phyloP scores from a whole-genome alignment of 1,140 invertebrate species.

The Hyles vespertilio region DNA sequence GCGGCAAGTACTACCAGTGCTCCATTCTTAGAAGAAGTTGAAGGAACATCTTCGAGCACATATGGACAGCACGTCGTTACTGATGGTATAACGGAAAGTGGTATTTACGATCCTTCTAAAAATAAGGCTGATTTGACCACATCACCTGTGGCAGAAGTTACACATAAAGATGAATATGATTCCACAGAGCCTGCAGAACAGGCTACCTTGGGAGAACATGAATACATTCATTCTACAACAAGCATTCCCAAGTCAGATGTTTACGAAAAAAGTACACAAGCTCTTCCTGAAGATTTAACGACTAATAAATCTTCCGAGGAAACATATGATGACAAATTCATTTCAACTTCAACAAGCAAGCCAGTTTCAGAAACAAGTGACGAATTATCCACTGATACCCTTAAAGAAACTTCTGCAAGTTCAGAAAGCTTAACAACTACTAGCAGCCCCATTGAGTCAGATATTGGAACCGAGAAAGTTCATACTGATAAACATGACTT shows the following conservation, averaged over 20 bases:
- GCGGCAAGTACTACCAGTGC: slow-evolving; percentile 1
- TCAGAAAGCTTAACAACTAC: not conserved
- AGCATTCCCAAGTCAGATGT: not conserved
- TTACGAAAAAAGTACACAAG: not conserved
- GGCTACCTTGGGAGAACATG: not conserved
- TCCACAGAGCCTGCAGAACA: not conserved
- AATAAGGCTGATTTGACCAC: no score
- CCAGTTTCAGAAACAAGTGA: slow-evolving; percentile 1
- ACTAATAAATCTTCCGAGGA: not conserved
- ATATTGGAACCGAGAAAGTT: not conserved
- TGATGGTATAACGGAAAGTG: slow-evolving; percentile 8
- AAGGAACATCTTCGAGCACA: slow-evolving; percentile 19
- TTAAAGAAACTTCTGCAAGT: not conserved
- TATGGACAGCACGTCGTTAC: slow-evolving; percentile 9
- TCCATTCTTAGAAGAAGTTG: slow-evolving; percentile 11
- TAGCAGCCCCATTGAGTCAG: no score
- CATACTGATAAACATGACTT: not conserved
- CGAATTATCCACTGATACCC: not conserved
- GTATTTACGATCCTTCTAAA: not conserved
- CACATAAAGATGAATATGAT: not conserved
- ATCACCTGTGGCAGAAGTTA: no score
- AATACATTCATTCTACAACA: slow-evolving; percentile 2
- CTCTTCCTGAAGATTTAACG: slow-evolving; percentile 4
- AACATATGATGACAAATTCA: not conserved
- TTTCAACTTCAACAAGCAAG: not conserved